These are phyloP conservation scores for Esox lucius DNA, from an alignment of 2,797 vertebrate genomes.

Conservation along the genomic window DNA sequence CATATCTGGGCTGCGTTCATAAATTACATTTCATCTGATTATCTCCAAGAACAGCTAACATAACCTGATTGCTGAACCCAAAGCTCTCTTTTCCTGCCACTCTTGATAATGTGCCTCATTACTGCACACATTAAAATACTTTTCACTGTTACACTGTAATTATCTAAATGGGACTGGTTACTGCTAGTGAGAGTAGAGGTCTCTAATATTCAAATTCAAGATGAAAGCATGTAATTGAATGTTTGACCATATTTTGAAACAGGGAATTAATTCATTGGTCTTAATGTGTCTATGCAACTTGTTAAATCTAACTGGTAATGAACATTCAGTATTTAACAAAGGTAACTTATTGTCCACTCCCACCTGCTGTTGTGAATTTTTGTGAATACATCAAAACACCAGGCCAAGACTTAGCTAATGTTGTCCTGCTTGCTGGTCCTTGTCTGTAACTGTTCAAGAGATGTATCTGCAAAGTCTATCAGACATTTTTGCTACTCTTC, in stretches of 20 bases:
- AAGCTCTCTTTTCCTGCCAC: slow-evolving; percentile 44
- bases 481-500: neutral
- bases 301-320: neutral
- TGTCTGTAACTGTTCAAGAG: neutral
- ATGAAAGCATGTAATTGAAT: slow-evolving; percentile 38
- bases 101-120: slow-evolving; percentile 54
- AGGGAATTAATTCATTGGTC: slow-evolving; percentile 38
- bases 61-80: slow-evolving; percentile 60
- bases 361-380: neutral
- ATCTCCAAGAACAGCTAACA: slow-evolving; percentile 48
- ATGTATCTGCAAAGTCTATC: neutral
- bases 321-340: too few relatives aligned
- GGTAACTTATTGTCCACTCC: neutral
- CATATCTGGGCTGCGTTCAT: slow-evolving; percentile 19
- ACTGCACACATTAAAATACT: slow-evolving; percentile 45
- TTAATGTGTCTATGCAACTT: slow-evolving; percentile 22
- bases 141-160: slow-evolving; percentile 49
- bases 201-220: slow-evolving; percentile 30
- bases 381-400: too few relatives aligned
- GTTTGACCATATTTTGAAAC: slow-evolving; percentile 36
- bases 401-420: too few relatives aligned
- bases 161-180: slow-evolving; percentile 32
- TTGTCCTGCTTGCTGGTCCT: too few relatives aligned
- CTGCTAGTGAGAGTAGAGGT: slow-evolving; percentile 27
- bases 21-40: slow-evolving; percentile 13